A percentile compares a stretch with the other conserved stretches of the same genome.
These are phyloP conservation scores for Otus sunia DNA, from an alignment of 2,113 vertebrate species.

Conservation along the genomic window DNA sequence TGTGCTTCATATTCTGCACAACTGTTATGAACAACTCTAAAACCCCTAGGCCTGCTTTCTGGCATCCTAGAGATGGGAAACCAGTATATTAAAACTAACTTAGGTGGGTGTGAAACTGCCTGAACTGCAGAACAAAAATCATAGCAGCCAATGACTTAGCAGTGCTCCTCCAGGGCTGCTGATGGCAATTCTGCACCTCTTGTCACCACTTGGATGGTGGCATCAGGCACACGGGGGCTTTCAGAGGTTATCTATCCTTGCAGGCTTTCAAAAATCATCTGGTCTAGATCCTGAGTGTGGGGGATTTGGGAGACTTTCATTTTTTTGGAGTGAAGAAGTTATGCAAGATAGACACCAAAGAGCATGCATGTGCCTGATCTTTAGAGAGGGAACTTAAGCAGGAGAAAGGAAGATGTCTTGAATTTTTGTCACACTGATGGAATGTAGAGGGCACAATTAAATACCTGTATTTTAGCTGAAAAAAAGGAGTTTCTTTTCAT, in stretches of 20 bases:
- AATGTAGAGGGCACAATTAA: background rate
- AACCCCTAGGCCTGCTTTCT: background rate
- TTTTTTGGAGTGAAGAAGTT: background rate
- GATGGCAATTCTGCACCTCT: background rate
- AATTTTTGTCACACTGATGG: background rate
- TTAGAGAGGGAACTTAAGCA: background rate
- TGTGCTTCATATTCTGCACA: background rate
- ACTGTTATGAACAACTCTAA: background rate
- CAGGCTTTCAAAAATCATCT: background rate
- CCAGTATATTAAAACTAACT: background rate
- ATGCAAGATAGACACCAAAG: background rate
- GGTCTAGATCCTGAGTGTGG: background rate
- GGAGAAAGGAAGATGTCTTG: background rate
- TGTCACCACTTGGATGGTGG: background rate
- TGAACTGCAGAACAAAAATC: background rate
- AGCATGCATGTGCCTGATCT: background rate
- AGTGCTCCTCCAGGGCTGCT: background rate
- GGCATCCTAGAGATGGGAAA: background rate
- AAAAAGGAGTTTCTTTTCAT: background rate
- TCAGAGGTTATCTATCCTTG: background rate
- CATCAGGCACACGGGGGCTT: fast-evolving
- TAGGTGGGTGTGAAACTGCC: background rate
- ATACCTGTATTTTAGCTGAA: background rate
- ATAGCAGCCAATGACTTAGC: fast-evolving
- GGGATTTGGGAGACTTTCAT: fast-evolving